Evolutionary conservation across 2,797 vertebrate genomes (phyloP), one percentile per base, ranked within the genome.

Genomic region (Falco berigora): DNA sequence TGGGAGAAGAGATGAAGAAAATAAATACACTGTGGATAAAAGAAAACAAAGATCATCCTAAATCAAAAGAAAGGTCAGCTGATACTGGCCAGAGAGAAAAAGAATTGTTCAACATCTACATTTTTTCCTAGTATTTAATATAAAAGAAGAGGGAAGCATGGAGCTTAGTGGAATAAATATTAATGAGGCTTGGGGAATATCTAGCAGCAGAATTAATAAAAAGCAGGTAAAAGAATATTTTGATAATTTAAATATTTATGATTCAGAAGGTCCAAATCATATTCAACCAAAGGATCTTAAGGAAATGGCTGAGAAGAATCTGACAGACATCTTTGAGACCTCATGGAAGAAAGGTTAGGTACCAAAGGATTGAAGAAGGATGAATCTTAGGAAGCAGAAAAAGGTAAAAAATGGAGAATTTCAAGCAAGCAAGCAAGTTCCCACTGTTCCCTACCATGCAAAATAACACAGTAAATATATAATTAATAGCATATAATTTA

Each of bases 181-280:
- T 98, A 97, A 98, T 98, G 93, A 97, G 88, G 86, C 88, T 97
- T 96, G 96, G 95, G 95, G 96, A 98, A 95, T 98, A 97, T 97
- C 92, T 96, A 96, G 91, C 95, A 97, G 93, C 83, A 94, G 97
- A 97, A 98, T 98, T 98, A 97, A 97, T 97, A 98, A 97, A 92
- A 97, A 83, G 83, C 85, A 97, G 94, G 97, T 98, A 97, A 98
- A 97, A 96, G 87, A 97, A 98, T 97, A 97, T 97, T 97, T 98
- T 96, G 46, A 81, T 93, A 95, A 97, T 96, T 98, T 98, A 97
- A 98, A 98, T 98, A 98, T 97, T 98, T 98, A 97, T 98, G 95
- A 98, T 96, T 96, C 96, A 94, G 81, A 80, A 91, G 44, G 87
- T 89, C 83, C 92, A 94, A 91, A 90, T 96, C 64, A 88, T 93